A percentile compares a stretch with the other conserved stretches of the same genome.
These are phyloP conservation scores for Tuta absoluta DNA, from an alignment of 2,888 invertebrate species.

Conservation along the genomic window DNA sequence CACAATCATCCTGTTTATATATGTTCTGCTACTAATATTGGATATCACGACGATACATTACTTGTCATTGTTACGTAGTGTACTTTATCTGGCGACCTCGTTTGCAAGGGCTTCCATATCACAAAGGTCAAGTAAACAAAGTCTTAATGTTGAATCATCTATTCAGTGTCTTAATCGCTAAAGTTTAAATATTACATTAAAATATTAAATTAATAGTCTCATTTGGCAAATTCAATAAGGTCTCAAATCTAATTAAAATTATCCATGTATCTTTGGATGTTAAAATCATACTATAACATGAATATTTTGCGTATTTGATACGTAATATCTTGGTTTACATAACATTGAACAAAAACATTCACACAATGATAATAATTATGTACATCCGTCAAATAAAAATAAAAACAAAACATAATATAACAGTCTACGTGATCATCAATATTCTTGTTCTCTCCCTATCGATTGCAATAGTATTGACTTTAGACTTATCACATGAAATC, in stretches of 20 bases:
- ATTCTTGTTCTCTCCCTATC: not conserved
- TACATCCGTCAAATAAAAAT: conserved; percentile 15
- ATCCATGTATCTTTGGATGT: not conserved
- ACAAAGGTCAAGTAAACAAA: not conserved
- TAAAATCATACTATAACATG: too few relatives aligned
- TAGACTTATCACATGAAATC: conserved; percentile 19
- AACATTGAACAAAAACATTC: not conserved
- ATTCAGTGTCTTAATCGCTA: conserved; percentile 16
- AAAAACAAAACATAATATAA: not conserved
- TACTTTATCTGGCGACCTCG: not conserved
- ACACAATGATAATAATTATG: not conserved
- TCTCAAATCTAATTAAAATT: not conserved
- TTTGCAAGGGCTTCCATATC: not conserved
- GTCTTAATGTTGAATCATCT: not conserved
- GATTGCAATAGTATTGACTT: conserved; percentile 8
- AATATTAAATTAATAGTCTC: conserved; percentile 14
- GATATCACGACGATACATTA: not conserved
- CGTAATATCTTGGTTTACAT: conserved; percentile 7
- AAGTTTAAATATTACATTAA: conserved; percentile 13
- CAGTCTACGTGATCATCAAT: not conserved
- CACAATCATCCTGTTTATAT: too few relatives aligned
- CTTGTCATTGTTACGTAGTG: not conserved
- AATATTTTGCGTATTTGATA: conserved; percentile 12
- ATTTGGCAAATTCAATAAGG: conserved; percentile 20
- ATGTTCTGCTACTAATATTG: too few relatives aligned